Evolutionary conservation across 2,888 invertebrate genomes (phyloP).

Genomic region (Drosophila fungiperda): DNA sequence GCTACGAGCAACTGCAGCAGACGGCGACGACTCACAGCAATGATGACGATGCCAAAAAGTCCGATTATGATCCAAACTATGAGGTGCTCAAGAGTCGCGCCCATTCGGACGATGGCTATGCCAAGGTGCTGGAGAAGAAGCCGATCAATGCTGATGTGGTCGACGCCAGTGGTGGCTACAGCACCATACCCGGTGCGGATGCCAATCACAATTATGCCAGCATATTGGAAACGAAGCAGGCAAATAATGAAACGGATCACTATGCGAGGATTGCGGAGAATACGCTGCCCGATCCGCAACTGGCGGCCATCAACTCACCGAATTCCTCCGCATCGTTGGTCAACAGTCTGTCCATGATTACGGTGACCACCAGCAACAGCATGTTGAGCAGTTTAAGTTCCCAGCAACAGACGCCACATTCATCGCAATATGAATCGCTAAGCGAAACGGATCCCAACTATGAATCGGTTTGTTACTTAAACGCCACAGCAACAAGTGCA

Average conservation of each 20-base stretch:
- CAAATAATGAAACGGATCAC: conserved; percentile 70
- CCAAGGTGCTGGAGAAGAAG: conserved; percentile 84
- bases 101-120: conserved; percentile 84
- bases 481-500: conserved; percentile 71
- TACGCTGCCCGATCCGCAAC: conserved; percentile 23
- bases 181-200: conserved; percentile 82
- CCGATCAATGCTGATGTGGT: conserved; percentile 53
- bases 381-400: conserved; percentile 77
- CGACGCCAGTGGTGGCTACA: conserved; percentile 82
- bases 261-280: conserved; percentile 79
- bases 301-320: conserved; percentile 69
- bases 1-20: conserved; percentile 89
- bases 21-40: conserved; percentile 27
- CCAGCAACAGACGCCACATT: conserved; percentile 86
- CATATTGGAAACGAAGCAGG: conserved; percentile 81
- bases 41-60: conserved; percentile 79
- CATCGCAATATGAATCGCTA: conserved; percentile 92
- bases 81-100: conserved; percentile 88
- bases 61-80: conserved; percentile 91
- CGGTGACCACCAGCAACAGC: conserved; percentile 82
- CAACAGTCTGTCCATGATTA: conserved; percentile 69
- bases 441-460: conserved; percentile 94
- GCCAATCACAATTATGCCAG: conserved; percentile 84
- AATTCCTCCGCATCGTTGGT: conserved; percentile 67
- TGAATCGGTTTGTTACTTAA: conserved; percentile 92